Evolutionary conservation across 1,140 invertebrate genomes (phyloP).

Genomic region (Elymnias hypermnestra): DNA sequence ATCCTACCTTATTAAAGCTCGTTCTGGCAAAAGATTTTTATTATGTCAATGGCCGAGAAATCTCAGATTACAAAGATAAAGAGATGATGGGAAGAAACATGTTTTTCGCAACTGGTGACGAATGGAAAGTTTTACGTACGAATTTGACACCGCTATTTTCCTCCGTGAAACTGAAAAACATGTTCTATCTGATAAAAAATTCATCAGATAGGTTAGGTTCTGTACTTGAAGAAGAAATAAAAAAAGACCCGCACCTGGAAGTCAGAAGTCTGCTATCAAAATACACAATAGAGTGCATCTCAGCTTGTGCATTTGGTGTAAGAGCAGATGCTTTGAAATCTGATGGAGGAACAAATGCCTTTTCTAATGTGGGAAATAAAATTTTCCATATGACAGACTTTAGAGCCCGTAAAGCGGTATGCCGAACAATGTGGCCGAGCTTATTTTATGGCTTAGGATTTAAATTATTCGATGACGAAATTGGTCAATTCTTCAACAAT

Average conservation of each 20-base stretch:
- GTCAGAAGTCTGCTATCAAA: constrained; percentile 17
- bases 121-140: constrained; percentile 39
- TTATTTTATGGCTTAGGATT: constrained; percentile 27
- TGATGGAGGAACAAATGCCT: constrained; percentile 20
- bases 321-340: constrained; percentile 20
- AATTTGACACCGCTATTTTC: constrained; percentile 79
- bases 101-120: constrained; percentile 42
- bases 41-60: constrained; percentile 44
- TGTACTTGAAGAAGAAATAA: not conserved
- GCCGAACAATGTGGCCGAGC: constrained; percentile 28
- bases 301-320: constrained; percentile 28
- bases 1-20: constrained; percentile 57
- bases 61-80: not conserved
- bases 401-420: constrained; percentile 13
- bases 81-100: not conserved
- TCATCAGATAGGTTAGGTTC: not conserved
- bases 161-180: constrained; percentile 76
- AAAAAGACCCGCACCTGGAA: constrained; percentile 2
- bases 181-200: constrained; percentile 40
- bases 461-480: constrained; percentile 19
- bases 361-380: constrained; percentile 14
- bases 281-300: constrained; percentile 28
- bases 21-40: constrained; percentile 69
- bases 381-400: constrained; percentile 23
- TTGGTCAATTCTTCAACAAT: constrained; percentile 24